Percentiles rank a stretch among this genome's conserved stretches.
These are phyloP conservation scores for Coendou prehensilis DNA, from an alignment of 2,797 vertebrate species.

Conservation along the genomic window DNA sequence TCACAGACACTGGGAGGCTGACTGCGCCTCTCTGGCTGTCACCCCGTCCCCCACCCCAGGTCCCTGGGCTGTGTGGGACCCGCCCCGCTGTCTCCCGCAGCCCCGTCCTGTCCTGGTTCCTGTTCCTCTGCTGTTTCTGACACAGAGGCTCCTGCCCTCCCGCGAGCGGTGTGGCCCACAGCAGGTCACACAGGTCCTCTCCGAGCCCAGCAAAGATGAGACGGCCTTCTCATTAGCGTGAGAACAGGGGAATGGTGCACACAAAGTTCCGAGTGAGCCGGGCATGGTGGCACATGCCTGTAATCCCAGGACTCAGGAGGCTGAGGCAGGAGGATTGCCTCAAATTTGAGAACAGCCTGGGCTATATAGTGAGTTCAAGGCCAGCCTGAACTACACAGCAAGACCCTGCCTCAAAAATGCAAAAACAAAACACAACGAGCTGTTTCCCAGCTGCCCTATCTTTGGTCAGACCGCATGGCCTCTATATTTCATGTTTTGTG, in stretches of 20 bases:
- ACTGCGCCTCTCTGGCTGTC: background rate
- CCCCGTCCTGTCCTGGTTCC: background rate
- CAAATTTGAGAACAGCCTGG: background rate
- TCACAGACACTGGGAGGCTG: background rate
- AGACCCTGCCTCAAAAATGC: background rate
- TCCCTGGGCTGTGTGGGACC: background rate
- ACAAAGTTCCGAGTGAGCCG: background rate
- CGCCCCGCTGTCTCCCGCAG: background rate
- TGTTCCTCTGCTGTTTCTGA: conserved; percentile 19
- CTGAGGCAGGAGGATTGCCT: background rate
- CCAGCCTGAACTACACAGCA: background rate
- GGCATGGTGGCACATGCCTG: background rate
- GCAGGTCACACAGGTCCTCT: background rate
- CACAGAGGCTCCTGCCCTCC: background rate
- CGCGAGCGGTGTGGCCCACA: background rate
- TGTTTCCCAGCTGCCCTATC: background rate
- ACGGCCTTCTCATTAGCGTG: background rate
- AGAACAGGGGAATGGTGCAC: background rate
- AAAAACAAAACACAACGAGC: background rate
- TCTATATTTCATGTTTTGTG: background rate
- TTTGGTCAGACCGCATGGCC: background rate
- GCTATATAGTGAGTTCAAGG: background rate
- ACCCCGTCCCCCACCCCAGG: background rate
- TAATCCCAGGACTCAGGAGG: background rate
- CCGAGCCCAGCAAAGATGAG: background rate